A percentile compares a stretch with the other conserved stretches of the same genome.
These are phyloP conservation scores for Orthosia cruda DNA, from an alignment of 2,888 invertebrate genomes.

Conservation along the genomic window DNA sequence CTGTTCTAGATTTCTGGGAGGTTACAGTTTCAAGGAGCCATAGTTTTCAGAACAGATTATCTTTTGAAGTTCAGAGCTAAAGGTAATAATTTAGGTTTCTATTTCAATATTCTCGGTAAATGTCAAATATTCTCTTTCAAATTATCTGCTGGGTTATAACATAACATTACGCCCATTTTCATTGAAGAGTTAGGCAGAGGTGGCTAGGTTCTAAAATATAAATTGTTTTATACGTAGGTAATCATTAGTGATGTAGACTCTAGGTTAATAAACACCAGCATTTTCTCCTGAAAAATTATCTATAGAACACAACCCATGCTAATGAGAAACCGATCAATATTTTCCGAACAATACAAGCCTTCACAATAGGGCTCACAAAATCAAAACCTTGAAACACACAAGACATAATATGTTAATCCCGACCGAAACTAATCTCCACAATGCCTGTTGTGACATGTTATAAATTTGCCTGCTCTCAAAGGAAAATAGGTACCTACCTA, in stretches of 20 bases:
- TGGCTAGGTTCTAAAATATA: too few species aligned
- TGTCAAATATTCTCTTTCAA: background rate
- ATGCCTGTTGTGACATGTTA: slow-evolving; percentile 48
- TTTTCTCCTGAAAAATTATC: background rate
- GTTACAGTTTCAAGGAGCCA: slow-evolving; percentile 1
- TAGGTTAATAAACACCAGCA: background rate
- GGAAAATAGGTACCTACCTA: slow-evolving; percentile 8
- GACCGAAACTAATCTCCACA: slow-evolving; percentile 47
- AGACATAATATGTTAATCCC: slow-evolving; percentile 51
- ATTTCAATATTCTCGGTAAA: slow-evolving; percentile 5
- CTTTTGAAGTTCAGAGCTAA: slow-evolving; percentile 29
- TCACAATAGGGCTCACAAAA: slow-evolving; percentile 32
- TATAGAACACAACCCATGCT: background rate
- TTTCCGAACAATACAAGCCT: slow-evolving; percentile 30
- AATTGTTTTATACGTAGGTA: too few species aligned
- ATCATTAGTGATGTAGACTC: too few species aligned
- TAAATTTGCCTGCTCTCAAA: slow-evolving; percentile 51
- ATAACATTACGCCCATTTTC: background rate
- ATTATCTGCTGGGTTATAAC: too few species aligned
- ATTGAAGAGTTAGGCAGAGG: background rate
- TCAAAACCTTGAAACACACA: slow-evolving; percentile 41
- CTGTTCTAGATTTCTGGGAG: background rate
- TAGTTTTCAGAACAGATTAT: background rate
- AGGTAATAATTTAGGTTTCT: background rate
- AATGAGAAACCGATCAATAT: slow-evolving; percentile 30